Base-by-base conservation (phyloP, 1,140 invertebrate genomes). In the Leptopilina clavipes region DNA sequence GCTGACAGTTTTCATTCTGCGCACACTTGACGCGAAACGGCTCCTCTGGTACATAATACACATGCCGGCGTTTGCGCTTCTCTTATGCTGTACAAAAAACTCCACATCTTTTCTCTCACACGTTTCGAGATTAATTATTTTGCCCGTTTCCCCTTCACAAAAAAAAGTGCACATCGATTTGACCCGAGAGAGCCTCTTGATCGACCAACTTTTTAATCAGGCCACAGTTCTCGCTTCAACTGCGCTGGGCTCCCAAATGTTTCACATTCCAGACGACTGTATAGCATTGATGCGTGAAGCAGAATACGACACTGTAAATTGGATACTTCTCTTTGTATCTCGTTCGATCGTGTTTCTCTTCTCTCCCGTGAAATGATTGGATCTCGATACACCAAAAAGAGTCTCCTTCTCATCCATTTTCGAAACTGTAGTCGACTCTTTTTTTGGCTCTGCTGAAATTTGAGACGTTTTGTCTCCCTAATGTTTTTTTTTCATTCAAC, bases 1-100 rank as follows among this genome's bases (percentile, higher is more conserved):
- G 72, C 83, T 86, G 86, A 87, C 86, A 87, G 86, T 86, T 86
- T 86, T 86, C 85, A 87, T 86, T 87, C 86, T 83, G 72, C 77
- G 80, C 80, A 81, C 81, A 86, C 79, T 86, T 85, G 83, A 86
- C 82, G 82, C 76, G 78, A 79, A 78, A 73, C 79, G 19, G 17
- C 44, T 45, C 37, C 72, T 77, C 71, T 40, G 48, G 5, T 31
- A 31, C 25, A 31, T 31, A 31, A 31, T 31, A 31, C 5, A 31
- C 5, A 31, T 31, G 25, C n/a, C 1, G 12, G 70, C 22, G 45
- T 37, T 52, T 73, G 31, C 74, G 40, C 59, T 71, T 40, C 48
- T 65, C 71, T 70, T 52, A n/a, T n/a, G n/a, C n/a, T 52, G 45
- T 75, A 14, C 3, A 22, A 65, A 65, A 65, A 65, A 22, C 59